Evolutionary conservation across 1,140 invertebrate genomes (phyloP).

Genomic region (Piezodorus guildinii): DNA sequence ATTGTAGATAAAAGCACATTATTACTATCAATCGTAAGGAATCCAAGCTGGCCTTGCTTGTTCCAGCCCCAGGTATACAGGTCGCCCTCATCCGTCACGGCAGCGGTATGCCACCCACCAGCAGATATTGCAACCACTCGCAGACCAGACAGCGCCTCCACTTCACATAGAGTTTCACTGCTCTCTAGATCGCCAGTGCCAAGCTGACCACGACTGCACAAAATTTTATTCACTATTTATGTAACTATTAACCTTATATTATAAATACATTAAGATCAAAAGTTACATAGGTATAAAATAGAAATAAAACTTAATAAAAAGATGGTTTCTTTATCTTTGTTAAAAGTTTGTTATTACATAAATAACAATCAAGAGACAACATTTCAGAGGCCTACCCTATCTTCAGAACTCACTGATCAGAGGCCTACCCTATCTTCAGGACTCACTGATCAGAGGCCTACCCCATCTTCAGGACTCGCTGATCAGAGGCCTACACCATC

Average conservation of each 20-base stretch:
- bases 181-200: constrained; percentile 58
- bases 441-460: no score
- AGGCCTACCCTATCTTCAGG: no score
- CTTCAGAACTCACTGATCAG: no score
- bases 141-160: constrained; percentile 62
- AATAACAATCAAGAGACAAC: no score
- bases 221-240: constrained; percentile 17
- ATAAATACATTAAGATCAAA: constrained; percentile 19
- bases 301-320: no score
- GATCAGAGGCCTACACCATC: no score
- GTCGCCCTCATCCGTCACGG: constrained; percentile 50
- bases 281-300: constrained; percentile 18
- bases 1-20: no score
- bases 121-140: constrained; percentile 51
- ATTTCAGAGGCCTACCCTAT: no score
- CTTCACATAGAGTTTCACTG: constrained; percentile 44
- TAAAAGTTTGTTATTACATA: no score
- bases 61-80: constrained; percentile 82
- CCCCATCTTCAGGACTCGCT: no score
- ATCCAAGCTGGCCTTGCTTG: constrained; percentile 63
- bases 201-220: constrained; percentile 65
- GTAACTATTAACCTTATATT: background rate
- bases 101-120: constrained; percentile 75
- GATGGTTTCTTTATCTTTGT: no score
- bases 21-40: constrained; percentile 32